Evolutionary conservation across 2,797 vertebrate species (phyloP), one percentile per base, ranked within the genome.

Genomic region (Petrocephalus sullivani): DNA sequence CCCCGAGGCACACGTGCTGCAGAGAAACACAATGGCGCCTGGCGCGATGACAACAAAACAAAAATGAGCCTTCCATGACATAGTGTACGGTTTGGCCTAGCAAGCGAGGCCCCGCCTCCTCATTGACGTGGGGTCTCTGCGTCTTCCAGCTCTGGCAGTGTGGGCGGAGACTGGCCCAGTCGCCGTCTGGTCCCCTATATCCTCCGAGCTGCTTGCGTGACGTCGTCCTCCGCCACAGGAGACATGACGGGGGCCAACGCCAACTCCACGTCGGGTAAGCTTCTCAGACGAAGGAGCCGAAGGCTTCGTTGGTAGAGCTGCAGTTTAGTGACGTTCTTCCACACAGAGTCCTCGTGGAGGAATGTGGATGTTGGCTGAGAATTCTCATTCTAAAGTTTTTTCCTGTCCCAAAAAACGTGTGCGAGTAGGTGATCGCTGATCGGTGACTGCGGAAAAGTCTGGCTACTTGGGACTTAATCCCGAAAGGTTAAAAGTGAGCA

Each of bases 231-330:
- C 90, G 90, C 89, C 90, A 56, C 87, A 90, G 89, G 91, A 91
- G 94, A 91, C 91, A 96, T 96, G 95, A 95, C 94, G 41, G 92
- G 95, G 93, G 94, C 93, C 91, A 96, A 93, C 92, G 94, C 92
- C 90, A 95, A 95, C 89, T 95, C 93, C 89, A 95, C 94, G 90
- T 93, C 94, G 94, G 95, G 95, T 96, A 94, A 95, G 95, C 87
- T 67, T 83, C 21, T 58, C 23, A 53, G 87, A 67, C 71, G 89
- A 12, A 54, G 21, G 61, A 7, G 2, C 57, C 33, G 54, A 10
- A 41, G 0, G 10, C 53, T 54, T 12, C 2, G 21, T 9, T 4
- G 28, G 4, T 12, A 10, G 6, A 82, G 12, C 16, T 14, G 41
- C 41, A 0, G 75, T 49, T 49, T 41, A 5, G 2, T 2, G 16